Conservation (phyloP, 2,113 vertebrate species). For the Coptodon bakossiorum region DNA sequence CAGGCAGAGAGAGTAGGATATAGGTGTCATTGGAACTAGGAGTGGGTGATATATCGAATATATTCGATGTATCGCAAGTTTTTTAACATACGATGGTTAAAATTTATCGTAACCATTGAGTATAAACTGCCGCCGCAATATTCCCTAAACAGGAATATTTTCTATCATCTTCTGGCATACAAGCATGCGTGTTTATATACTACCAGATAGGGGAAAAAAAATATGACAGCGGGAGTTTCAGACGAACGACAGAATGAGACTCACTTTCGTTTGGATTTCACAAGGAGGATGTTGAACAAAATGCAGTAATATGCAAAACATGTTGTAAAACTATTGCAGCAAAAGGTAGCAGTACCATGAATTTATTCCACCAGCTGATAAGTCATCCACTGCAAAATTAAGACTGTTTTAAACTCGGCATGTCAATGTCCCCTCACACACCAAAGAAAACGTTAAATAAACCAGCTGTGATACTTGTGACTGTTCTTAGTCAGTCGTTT, state of each 20-base stretch:
- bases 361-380: neutral
- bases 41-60: neutral
- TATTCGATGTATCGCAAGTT: neutral
- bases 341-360: neutral
- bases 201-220: rapidly evolving
- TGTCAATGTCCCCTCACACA: neutral
- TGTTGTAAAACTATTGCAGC: neutral
- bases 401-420: neutral
- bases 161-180: neutral
- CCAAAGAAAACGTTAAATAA: neutral
- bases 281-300: neutral
- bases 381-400: neutral
- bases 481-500: neutral
- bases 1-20: neutral
- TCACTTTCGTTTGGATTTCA: neutral
- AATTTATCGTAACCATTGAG: neutral
- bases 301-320: neutral
- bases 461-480: neutral
- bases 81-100: neutral
- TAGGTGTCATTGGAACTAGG: rapidly evolving
- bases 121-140: neutral
- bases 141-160: neutral
- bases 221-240: neutral
- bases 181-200: neutral
- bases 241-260: rapidly evolving